phyloP scores from a whole-genome alignment of 2,797 vertebrate species.

The Spinus olivaceus region DNA sequence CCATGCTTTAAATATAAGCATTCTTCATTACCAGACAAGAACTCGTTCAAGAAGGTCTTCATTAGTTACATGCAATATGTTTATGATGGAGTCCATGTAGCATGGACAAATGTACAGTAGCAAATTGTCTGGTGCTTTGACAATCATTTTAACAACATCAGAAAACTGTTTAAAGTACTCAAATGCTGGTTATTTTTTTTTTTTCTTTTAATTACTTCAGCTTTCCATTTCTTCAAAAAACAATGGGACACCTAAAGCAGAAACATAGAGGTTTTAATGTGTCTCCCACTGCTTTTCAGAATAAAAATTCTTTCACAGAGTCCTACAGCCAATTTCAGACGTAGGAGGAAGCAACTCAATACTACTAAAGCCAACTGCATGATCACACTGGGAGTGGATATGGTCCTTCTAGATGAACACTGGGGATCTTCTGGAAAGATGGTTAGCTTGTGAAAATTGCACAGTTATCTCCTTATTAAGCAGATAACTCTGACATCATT shows the following conservation, averaged over 20 bases:
- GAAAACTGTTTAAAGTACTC: constrained; percentile 16
- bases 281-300: neutral
- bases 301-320: neutral
- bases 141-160: constrained; percentile 48
- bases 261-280: neutral
- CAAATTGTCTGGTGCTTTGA: constrained; percentile 27
- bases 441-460: neutral
- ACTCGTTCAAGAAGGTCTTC: neutral
- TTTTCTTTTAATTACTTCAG: neutral
- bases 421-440: neutral
- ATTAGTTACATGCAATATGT: neutral
- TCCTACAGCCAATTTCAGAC: neutral
- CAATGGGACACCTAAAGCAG: neutral
- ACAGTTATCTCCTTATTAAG: neutral
- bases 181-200: neutral
- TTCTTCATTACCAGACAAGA: neutral
- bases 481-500: neutral
- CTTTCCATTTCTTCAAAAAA: neutral
- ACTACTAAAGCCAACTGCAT: neutral
- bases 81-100: neutral
- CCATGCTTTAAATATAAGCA: neutral
- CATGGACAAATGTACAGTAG: neutral
- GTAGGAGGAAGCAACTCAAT: neutral
- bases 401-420: neutral
- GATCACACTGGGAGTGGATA: neutral